A percentile compares a stretch with the other conserved stretches of the same genome.
Evolutionary conservation across 2,888 invertebrate genomes (phyloP).

Genomic region (Eupsilia transversa): DNA sequence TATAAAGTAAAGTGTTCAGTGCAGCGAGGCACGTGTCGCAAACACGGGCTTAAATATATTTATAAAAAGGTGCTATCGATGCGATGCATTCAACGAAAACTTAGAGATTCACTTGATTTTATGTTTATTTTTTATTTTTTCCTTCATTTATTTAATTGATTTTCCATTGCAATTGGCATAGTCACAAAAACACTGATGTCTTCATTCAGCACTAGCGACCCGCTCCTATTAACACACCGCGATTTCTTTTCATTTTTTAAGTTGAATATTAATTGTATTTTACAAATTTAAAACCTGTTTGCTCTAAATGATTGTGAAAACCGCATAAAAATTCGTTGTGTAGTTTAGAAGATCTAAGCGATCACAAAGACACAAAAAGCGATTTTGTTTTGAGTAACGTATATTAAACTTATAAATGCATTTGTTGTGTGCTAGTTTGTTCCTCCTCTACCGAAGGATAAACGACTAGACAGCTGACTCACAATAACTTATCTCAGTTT

Average conservation of each 20-base stretch:
- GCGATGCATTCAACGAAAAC: constrained; percentile 65
- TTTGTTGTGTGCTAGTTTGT: not conserved
- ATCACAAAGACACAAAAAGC: not conserved
- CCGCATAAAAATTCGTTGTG: not conserved
- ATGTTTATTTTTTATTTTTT: constrained; percentile 3
- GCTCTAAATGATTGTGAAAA: not conserved
- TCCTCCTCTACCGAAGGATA: not conserved
- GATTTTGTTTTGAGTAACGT: not conserved
- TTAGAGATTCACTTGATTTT: constrained; percentile 34
- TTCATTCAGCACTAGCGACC: not conserved
- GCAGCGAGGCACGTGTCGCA: constrained; percentile 70
- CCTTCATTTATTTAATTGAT: too few species aligned
- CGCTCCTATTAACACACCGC: too few species aligned
- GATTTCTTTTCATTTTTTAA: not conserved
- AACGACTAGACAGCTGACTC: constrained; percentile 9
- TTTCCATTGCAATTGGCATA: not conserved
- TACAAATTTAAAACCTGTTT: not conserved
- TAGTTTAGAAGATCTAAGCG: not conserved
- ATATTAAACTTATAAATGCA: not conserved
- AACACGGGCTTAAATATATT: constrained; percentile 73
- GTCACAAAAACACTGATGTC: not conserved
- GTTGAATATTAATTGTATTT: too few species aligned
- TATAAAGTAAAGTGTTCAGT: constrained; percentile 75
- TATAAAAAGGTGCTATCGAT: constrained; percentile 74
- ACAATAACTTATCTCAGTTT: constrained; percentile 70